Evolutionary conservation across 2,113 vertebrate species (phyloP), one percentile per base, ranked within the genome.

Genomic region (Cyphomyrus discorhynchus): DNA sequence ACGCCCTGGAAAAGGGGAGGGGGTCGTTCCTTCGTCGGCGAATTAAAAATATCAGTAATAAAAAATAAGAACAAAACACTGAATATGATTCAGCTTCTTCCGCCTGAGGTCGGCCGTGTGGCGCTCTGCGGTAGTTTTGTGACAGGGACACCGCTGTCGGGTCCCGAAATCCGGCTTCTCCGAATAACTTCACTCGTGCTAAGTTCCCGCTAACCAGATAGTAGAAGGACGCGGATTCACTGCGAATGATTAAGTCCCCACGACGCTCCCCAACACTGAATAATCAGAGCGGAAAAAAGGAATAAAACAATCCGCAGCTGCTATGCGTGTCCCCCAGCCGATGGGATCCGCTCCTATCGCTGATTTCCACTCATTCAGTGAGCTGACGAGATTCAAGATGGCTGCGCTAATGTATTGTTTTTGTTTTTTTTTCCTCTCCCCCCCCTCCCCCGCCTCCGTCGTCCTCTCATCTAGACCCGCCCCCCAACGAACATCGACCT

Each of bases 391-490:
- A 94, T 95, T 96, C 97, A 98, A 98, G 96, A 98, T 98, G 97
- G 97, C 97, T 97, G 94, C 94, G 94, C 94, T 89, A 93, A 49
- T 88, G 94, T 93, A 96, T 96, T 97, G 95, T 97, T 97, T 97
- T 97, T 95, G 96, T 95, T 96, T 95, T 94, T 95, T 90, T 93
- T 93, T 91, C 49, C 85, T 74, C 13, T 35, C 91, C 7, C 50
- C 91, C 90, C 91, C 24, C 91, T 89, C 91, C 82, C 62, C n/a
- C 45, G 91, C 91, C 91, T 84, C 92, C 91, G 62, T 91, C 66
- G 17, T 93, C 93, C 88, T 92, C 93, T 47, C 92, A 93, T 86
- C 84, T 87, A 88, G 88, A 56, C 24, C 49, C 93, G 35, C 80
- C 89, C 83, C n/a, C 56, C 10, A 3, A 35, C 89, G 66, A 52